These are phyloP conservation scores for Urocyon cinereoargenteus DNA, from an alignment of 2,797 vertebrate genomes.

Conservation along the genomic window DNA sequence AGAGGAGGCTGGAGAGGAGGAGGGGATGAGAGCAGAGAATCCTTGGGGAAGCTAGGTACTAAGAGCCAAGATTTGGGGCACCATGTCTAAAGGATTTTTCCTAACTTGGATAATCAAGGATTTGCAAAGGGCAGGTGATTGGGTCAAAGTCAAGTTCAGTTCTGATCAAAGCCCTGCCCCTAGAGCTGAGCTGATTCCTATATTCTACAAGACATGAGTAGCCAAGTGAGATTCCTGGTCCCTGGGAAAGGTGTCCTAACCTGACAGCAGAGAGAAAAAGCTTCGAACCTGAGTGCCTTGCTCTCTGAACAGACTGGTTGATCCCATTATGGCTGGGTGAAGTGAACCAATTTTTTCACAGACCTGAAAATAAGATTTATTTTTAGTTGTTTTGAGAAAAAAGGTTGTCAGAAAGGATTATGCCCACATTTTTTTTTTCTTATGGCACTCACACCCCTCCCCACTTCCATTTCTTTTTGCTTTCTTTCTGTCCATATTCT, in stretches of 20 bases:
- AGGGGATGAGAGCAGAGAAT: accelerated
- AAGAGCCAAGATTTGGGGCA: background rate
- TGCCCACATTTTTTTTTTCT: background rate
- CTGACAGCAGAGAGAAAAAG: background rate
- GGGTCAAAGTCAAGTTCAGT: background rate
- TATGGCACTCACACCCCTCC: background rate
- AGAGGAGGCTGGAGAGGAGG: background rate
- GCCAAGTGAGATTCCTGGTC: background rate
- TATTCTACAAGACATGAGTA: background rate
- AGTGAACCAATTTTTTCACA: constrained; percentile 64
- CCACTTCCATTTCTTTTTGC: background rate
- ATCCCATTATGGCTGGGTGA: constrained; percentile 29
- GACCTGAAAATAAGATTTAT: constrained; percentile 60
- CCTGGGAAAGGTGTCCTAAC: background rate
- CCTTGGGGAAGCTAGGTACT: background rate
- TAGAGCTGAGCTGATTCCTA: background rate
- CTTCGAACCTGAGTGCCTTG: background rate
- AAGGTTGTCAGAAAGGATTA: constrained; percentile 71
- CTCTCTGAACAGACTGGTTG: background rate
- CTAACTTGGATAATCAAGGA: background rate
- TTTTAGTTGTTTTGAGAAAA: constrained; percentile 40
- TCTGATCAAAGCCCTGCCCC: background rate
- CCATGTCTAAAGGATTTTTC: background rate
- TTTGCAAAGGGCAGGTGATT: background rate
- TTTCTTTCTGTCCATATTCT: background rate